Base-by-base conservation (phyloP, 2,888 invertebrate genomes). In the Homarus gammarus region DNA sequence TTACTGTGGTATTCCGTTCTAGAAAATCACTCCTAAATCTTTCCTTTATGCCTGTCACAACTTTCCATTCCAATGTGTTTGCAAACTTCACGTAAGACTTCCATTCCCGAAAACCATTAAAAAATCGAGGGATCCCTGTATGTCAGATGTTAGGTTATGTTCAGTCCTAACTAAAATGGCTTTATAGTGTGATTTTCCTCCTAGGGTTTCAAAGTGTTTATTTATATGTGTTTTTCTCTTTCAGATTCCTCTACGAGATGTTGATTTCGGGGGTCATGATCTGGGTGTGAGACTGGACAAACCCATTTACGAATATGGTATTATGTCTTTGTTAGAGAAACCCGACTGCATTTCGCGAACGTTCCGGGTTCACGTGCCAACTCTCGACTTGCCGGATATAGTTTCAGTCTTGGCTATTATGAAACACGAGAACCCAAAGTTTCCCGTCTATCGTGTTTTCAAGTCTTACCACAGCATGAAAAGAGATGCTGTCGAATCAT, bases 401-500 rank as follows among this genome's bases (percentile, higher is more conserved):
- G 56, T 40, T 15, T 31, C 68, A 22, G 36, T 84, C 10, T 49
- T 89, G 15, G 77, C 36, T 18, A n/a, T 31, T 44, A 77, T 89
- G 70, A 89, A 89, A 56, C n/a, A n/a, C 12, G 51, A 70, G 6
- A 64, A 84, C 31, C 88, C 88, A 8, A 36, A 83, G 1, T 89
- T 89, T 38, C 88, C 88, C 33, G 83, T 84, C 10, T 84, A 79
- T 68, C 38, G 36, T 10, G 36, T 84, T 36, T 89, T 89, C 38
- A 84, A 84, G 40, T 49, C 44, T 6, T 89, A 84, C 38, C 68
- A 61, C 3, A 78, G 84, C 22, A 27, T 77, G 78, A 89, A 89
- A 44, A 89, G 56, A 51, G 70, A 78, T n/a, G 75, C 88, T 38
- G 88, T 89, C 49, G 77, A 84, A n/a, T 49, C 68, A 10, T 89